Base-by-base conservation (phyloP, 2,113 vertebrate species). In the Campylorhamphus procurvoides region DNA sequence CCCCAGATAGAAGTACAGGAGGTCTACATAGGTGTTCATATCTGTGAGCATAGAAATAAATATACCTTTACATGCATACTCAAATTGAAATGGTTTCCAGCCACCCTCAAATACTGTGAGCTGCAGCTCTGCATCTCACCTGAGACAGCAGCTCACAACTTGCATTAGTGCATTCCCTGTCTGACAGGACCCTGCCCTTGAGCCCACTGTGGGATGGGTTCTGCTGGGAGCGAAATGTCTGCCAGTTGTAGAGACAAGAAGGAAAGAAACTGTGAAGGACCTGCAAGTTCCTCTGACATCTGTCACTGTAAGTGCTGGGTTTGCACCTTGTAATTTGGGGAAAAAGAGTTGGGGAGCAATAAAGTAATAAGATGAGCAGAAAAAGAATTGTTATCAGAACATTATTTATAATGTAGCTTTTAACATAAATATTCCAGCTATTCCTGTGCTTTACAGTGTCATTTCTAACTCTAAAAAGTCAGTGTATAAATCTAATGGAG, bases 401-500 rank as follows among this genome's bases (percentile, higher is more conserved):
- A 87, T 87, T 87, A 68, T 90, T 91, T 80, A 71, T 93, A 94
- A 87, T 77, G 62, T 56, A 86, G 95, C 63, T 69, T 89, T 92
- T 93, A 93, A 96, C 96, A 96, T 82, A 96, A 93, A 95, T 74
- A 95, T 66, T 17, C 2, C 42, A 90, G 83, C 62, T 84, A 76
- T 90, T 94, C 49, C 66, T 87, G n/a, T 87, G 66, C 81, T 96
- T 96, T 94, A 95, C 62, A 49, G 82, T 90, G 90, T 84, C 58
- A 60, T 82, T 97, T 93, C 93, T 87, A 91, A 93, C 69, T 90
- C 86, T 90, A 89, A 94, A 91, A 96, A 94, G 84, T 72, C 93
- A 64, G n/a, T 66, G 79, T 91, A 77, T 96, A 96, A 97, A 96
- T 96, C 96, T 83, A 89, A 94, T 55, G 60, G 79, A 96, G 93